Evolutionary conservation across 2,113 vertebrate genomes (phyloP).

Genomic region (Chroicocephalus ridibundus): DNA sequence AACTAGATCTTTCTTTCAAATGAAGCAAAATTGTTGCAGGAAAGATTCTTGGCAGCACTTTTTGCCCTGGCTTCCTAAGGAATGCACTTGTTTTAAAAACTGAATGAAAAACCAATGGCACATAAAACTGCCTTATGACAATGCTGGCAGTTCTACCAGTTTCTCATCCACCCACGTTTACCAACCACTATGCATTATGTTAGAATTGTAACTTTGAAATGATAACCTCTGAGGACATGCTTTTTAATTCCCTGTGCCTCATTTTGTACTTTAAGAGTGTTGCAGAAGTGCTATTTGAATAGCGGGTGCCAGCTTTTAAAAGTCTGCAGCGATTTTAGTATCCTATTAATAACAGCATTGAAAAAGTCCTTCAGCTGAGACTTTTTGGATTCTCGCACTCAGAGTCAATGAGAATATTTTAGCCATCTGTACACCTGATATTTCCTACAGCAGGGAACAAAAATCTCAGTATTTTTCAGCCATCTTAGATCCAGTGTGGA

Average conservation of each 20-base stretch:
- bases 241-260: constrained; percentile 9
- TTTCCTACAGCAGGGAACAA: neutral
- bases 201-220: constrained; percentile 37
- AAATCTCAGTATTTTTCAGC: neutral
- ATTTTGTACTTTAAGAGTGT: constrained; percentile 8
- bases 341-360: neutral
- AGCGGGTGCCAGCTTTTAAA: neutral
- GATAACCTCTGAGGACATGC: constrained; percentile 18
- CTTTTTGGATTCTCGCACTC: neutral
- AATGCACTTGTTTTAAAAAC: constrained; percentile 37
- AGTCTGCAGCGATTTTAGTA: neutral
- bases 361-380: neutral
- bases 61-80: constrained; percentile 36
- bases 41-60: constrained; percentile 55
- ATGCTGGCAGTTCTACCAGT: constrained; percentile 33
- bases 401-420: neutral
- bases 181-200: constrained; percentile 18
- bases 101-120: constrained; percentile 55
- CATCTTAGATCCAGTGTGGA: neutral
- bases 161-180: constrained; percentile 41
- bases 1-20: constrained; percentile 51
- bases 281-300: constrained; percentile 4
- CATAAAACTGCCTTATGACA: constrained; percentile 47
- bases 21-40: constrained; percentile 23
- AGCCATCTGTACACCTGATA: neutral